These are phyloP conservation scores for Clitarchus hookeri DNA, from an alignment of 2,888 invertebrate species.

Conservation along the genomic window DNA sequence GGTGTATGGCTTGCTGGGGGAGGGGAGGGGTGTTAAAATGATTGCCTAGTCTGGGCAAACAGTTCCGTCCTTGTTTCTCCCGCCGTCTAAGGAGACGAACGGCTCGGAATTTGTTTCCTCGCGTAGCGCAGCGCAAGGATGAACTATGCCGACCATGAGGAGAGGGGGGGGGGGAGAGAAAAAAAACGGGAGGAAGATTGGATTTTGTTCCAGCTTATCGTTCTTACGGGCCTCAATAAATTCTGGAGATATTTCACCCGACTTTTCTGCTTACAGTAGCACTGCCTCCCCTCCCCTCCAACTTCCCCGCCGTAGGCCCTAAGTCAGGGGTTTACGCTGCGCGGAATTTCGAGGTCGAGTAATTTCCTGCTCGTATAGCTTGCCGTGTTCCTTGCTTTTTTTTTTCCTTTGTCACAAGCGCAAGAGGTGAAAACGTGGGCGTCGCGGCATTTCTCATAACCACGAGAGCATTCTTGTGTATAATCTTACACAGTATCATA, in stretches of 20 bases:
- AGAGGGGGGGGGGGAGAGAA: not conserved
- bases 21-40: not conserved
- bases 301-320: too few species aligned
- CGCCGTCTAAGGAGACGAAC: conserved; percentile 2
- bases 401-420: too few species aligned
- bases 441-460: too few species aligned
- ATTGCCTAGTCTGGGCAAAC: not conserved
- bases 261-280: not conserved
- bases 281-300: not conserved
- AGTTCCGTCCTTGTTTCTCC: not conserved
- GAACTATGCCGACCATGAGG: not conserved
- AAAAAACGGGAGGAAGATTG: not conserved
- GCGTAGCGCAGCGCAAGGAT: not conserved
- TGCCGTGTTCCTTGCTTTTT: not conserved
- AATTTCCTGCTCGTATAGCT: not conserved
- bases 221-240: conserved; percentile 14
- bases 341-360: not conserved
- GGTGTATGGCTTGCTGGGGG: not conserved
- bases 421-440: too few species aligned
- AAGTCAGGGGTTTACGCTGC: not conserved
- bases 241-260: conserved; percentile 10
- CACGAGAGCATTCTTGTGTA: too few species aligned
- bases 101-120: not conserved
- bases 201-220: conserved; percentile 14
- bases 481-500: too few species aligned